Evolutionary conservation across 92 coral and sea anemone genomes (phyloP).

Genomic region (Epizoanthus ramosus): DNA sequence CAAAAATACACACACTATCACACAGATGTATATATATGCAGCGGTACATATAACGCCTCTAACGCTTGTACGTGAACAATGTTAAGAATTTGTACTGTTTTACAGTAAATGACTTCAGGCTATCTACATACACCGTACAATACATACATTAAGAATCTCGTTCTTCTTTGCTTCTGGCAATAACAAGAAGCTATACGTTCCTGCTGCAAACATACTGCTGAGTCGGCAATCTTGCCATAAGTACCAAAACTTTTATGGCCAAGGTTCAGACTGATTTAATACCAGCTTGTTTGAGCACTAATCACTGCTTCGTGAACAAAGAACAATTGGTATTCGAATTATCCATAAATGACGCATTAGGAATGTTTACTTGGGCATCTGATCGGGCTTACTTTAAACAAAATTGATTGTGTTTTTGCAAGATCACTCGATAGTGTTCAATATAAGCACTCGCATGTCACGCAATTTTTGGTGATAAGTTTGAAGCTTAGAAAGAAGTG

Average conservation of each 20-base stretch:
- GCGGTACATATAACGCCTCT: not conserved
- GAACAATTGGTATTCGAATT: conserved; percentile 45
- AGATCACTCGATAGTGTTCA: conserved; percentile 9
- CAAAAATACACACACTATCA: not conserved
- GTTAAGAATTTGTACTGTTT: conserved; percentile 11
- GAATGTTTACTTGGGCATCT: conserved; percentile 25
- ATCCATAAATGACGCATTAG: conserved; percentile 42
- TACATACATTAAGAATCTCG: conserved; percentile 35
- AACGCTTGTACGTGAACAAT: conserved; percentile 1
- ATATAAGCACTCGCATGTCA: not conserved
- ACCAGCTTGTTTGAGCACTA: conserved; percentile 4
- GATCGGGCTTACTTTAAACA: conserved; percentile 17
- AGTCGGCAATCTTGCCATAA: conserved; percentile 29
- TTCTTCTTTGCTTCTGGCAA: conserved; percentile 44
- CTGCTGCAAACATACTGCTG: conserved; percentile 28
- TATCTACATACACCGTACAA: not conserved
- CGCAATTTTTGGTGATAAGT: not conserved
- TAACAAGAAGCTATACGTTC: conserved; percentile 35
- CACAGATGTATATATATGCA: not conserved
- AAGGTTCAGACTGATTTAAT: conserved; percentile 1
- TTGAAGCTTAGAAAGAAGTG: not conserved
- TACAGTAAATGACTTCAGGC: not conserved
- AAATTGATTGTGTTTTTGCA: not conserved
- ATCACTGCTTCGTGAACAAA: conserved; percentile 31
- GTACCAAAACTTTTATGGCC: not conserved